These are phyloP conservation scores for Brachionus plicatilis DNA, from an alignment of 1,140 invertebrate genomes.

Conservation along the genomic window DNA sequence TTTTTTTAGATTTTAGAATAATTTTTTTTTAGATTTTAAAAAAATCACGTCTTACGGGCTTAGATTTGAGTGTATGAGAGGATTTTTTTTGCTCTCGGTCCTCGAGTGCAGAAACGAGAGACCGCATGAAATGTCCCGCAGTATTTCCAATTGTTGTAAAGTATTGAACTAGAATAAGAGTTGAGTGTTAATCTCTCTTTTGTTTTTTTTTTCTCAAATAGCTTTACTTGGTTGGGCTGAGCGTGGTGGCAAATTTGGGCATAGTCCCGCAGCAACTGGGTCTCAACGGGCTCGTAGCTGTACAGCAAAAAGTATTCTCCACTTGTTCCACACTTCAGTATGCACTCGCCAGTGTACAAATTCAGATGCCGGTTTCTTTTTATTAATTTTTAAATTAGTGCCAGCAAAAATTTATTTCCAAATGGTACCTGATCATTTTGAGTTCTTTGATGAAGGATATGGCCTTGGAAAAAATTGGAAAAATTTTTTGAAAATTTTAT, in stretches of 20 bases:
- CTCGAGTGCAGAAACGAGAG: not conserved
- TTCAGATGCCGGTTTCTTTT: conserved; percentile 22
- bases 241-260: not conserved
- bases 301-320: not conserved
- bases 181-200: not conserved
- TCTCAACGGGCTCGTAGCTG: not conserved
- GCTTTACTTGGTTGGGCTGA: conserved; percentile 8
- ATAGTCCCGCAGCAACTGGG: not conserved
- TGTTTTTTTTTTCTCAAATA: not conserved
- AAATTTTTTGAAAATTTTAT: too few species aligned
- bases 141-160: conserved; percentile 5
- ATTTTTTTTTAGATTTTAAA: not conserved
- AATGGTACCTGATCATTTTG: conserved; percentile 29
- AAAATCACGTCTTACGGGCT: not conserved
- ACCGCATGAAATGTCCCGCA: conserved; percentile 32
- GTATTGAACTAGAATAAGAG: not conserved
- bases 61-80: conserved; percentile 12
- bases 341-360: conserved; percentile 21
- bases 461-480: not conserved
- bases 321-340: not conserved
- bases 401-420: too few species aligned
- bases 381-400: not conserved
- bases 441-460: conserved; percentile 6
- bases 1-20: not conserved
- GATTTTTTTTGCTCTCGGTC: not conserved